Evolutionary conservation across 2,113 vertebrate genomes (phyloP).

Genomic region (Naja naja): DNA sequence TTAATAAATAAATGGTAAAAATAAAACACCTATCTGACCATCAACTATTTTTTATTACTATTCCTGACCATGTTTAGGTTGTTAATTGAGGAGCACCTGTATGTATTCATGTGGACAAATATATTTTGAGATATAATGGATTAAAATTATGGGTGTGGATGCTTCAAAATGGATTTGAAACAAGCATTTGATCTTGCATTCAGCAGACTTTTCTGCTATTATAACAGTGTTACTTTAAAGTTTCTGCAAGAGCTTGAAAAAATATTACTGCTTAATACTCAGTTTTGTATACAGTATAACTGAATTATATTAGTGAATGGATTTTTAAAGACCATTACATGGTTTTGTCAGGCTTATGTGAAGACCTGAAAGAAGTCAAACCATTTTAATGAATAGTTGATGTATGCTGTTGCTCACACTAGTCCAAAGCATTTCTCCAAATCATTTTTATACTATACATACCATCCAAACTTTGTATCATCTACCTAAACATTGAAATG

Average conservation of each 20-base stretch:
- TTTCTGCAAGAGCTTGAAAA: neutral
- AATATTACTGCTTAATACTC: neutral
- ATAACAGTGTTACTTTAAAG: neutral
- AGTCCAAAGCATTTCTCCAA: neutral
- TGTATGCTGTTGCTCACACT: neutral
- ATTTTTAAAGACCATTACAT: neutral
- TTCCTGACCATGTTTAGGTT: neutral
- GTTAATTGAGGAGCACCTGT: neutral
- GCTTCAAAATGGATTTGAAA: neutral
- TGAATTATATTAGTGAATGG: neutral
- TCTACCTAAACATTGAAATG: neutral
- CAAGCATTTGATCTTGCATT: neutral
- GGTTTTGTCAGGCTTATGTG: neutral
- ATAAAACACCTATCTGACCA: no score
- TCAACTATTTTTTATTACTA: no score
- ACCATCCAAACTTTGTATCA: neutral
- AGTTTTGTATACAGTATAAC: neutral
- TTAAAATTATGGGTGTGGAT: neutral
- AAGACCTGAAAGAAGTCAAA: neutral
- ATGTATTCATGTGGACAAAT: neutral
- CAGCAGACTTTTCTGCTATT: neutral
- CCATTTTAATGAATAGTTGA: neutral
- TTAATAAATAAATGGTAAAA: no score
- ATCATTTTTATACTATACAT: neutral
- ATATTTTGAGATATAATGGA: neutral